phyloP scores from a whole-genome alignment of 2,888 invertebrate species.

The Oithona nana region DNA sequence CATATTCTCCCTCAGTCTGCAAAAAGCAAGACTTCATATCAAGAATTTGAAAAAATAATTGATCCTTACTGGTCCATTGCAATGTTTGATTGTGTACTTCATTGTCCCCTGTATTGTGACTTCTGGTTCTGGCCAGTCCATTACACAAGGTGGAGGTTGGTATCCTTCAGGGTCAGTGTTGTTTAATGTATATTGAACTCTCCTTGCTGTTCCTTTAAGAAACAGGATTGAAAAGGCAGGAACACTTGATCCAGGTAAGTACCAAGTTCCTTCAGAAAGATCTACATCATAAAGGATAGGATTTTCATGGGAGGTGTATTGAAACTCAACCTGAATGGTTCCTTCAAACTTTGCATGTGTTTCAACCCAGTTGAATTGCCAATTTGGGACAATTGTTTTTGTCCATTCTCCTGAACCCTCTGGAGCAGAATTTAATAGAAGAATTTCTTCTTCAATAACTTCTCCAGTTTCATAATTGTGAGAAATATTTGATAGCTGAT shows the following conservation, averaged over 20 bases:
- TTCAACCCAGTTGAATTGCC: neutral
- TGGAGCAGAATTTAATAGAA: neutral
- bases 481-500: neutral
- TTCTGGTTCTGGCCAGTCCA: conserved; percentile 4
- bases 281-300: neutral
- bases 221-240: neutral
- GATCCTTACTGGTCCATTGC: neutral
- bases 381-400: neutral
- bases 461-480: neutral
- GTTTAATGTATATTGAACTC: neutral
- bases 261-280: neutral
- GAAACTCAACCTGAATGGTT: neutral
- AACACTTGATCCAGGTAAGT: neutral
- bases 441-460: neutral
- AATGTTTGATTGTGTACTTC: neutral
- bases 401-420: neutral
- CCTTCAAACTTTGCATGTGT: neutral
- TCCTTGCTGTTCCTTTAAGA: neutral
- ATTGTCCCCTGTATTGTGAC: neutral
- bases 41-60: neutral
- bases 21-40: neutral
- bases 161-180: neutral
- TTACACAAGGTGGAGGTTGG: neutral
- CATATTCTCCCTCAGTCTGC: conserved; percentile 3
- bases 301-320: neutral